Evolutionary conservation across 1,140 invertebrate species (phyloP).

Genomic region (Monochamus saltuarius): DNA sequence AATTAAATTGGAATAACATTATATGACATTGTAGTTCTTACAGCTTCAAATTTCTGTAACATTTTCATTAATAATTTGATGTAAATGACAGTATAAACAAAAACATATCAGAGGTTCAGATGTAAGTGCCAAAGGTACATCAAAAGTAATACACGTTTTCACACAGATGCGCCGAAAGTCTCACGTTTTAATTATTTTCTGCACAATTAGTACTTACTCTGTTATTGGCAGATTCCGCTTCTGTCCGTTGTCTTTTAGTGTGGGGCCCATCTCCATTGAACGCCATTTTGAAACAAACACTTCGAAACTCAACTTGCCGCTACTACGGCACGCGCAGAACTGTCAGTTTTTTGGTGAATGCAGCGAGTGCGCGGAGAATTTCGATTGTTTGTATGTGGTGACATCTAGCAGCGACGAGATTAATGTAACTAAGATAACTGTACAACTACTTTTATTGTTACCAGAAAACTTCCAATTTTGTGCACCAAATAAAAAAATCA

Average conservation of each 20-base stretch:
- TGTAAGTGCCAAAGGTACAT: no score
- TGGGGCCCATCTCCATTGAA: conserved; percentile 57
- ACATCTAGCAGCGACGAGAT: not conserved
- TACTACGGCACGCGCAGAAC: conserved; percentile 38
- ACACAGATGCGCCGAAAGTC: no score
- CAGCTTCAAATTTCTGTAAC: not conserved
- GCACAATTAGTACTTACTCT: conserved; percentile 48
- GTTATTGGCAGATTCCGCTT: conserved; percentile 52
- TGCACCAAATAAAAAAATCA: not conserved
- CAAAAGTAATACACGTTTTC: no score
- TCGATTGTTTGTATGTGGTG: conserved; percentile 9
- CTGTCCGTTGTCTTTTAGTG: conserved; percentile 54
- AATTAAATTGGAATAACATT: no score
- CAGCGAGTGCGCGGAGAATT: conserved; percentile 24
- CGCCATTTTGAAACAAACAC: conserved; percentile 54
- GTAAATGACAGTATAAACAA: no score
- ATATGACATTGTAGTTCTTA: no score
- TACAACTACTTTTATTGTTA: no score
- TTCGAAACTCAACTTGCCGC: conserved; percentile 34
- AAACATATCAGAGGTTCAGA: no score
- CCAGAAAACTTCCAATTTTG: no score
- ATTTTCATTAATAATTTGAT: not conserved
- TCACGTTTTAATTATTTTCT: no score
- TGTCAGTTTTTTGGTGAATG: conserved; percentile 23
- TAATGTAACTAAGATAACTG: no score